Evolutionary conservation across 2,797 vertebrate species (phyloP), one percentile per base, ranked within the genome.

Genomic region (Delichon dasypus): DNA sequence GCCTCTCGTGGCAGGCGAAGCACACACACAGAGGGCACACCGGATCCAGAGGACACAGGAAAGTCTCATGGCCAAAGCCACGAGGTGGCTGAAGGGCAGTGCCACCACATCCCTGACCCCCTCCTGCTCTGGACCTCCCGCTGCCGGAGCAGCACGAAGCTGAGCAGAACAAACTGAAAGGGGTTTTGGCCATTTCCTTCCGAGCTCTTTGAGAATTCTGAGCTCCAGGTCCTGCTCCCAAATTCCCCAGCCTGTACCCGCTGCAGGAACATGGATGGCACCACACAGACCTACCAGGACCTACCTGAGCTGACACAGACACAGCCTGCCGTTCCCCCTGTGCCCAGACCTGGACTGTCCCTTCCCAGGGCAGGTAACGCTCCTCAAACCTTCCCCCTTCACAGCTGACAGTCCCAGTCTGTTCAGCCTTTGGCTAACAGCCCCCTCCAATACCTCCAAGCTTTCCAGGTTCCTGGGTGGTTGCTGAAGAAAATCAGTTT

Each of bases 1-100:
- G 40, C 13, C 38, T 14, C 11, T 2, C 5, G 0, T 0, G 16
- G 34, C 48, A n/a, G 66, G 53, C 14, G 18, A 45, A 25, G 25
- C 1, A 2, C 32, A 53, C 38, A 58, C 13, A 27, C n/a, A 34
- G 51, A n/a, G n/a, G n/a, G 26, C 22, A 85, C n/a, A 7, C 5
- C 1, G 44, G 30, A 47, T 13, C 40, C 75, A 76, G 23, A 75
- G 64, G 53, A 18, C 10, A 45, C 2, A 10, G 50, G 10, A 5
- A 36, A 45, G 27, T 7, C 48, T 17, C 72, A 9, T 0, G 3
- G 48, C 19, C 27, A 62, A 50, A 67, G 32, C 12, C 26, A 45
- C 0, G 1, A 20, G 29, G 61, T 3, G 3, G 48, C 50, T 45
- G 45, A 65, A 14, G 54, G 42, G 42, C 47, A 70, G 17, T 2